These are phyloP conservation scores for Nasonia oneida DNA, from an alignment of 2,888 invertebrate species.

Conservation along the genomic window DNA sequence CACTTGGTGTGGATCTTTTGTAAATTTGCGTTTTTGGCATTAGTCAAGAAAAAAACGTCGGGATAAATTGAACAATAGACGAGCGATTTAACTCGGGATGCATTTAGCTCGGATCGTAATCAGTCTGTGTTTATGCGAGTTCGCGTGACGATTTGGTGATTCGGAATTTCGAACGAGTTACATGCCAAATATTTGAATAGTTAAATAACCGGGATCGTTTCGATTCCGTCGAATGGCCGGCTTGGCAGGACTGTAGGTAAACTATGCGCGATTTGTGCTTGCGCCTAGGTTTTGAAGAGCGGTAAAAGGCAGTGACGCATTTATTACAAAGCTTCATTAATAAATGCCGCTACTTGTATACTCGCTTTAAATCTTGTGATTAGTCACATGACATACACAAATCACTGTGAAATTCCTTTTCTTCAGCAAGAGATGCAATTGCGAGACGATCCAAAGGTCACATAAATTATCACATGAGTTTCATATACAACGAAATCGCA, in stretches of 20 bases:
- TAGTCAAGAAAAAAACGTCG: background rate
- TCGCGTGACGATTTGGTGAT: slow-evolving; percentile 12
- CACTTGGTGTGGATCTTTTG: background rate
- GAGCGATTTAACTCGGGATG: background rate
- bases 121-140: background rate
- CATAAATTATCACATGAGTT: too few relatives aligned
- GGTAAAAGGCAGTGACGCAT: background rate
- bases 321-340: background rate
- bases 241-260: background rate
- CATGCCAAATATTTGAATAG: slow-evolving; percentile 40
- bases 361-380: background rate
- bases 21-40: slow-evolving; percentile 1
- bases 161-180: background rate
- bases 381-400: background rate
- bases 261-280: background rate
- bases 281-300: background rate
- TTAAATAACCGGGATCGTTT: slow-evolving; percentile 40
- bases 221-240: background rate
- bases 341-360: background rate
- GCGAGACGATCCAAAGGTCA: too few relatives aligned
- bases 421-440: too few relatives aligned
- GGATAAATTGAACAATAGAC: slow-evolving; percentile 28
- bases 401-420: too few relatives aligned
- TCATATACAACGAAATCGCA: too few relatives aligned
- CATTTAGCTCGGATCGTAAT: too few relatives aligned